phyloP scores from a whole-genome alignment of 1,140 invertebrate species.

The Drosophila repletoides region DNA sequence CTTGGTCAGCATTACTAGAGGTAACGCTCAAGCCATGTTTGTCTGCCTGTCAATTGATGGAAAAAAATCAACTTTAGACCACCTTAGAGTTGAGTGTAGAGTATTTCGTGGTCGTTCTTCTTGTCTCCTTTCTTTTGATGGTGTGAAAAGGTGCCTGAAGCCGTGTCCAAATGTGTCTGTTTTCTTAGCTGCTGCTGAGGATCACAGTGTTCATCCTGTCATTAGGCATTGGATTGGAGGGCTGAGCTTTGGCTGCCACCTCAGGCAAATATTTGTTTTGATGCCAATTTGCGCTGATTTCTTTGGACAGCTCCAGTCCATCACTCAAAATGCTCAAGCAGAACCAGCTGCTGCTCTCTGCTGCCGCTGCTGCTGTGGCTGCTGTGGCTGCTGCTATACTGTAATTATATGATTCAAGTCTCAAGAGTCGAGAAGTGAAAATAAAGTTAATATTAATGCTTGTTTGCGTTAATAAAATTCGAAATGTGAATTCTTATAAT shows the following conservation, averaged over 20 bases:
- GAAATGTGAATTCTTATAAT: constrained; percentile 21
- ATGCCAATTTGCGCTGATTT: constrained; percentile 77
- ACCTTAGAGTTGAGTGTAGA: too few species aligned
- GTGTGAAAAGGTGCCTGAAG: constrained; percentile 63
- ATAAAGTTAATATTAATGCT: constrained; percentile 73
- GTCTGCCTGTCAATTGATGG: too few species aligned
- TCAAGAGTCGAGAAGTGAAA: constrained; percentile 48
- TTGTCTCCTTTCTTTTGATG: constrained; percentile 23
- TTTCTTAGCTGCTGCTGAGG: constrained; percentile 6
- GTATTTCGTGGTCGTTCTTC: too few species aligned
- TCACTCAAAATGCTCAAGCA: constrained; percentile 20
- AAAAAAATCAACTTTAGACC: too few species aligned
- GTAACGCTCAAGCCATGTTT: too few species aligned
- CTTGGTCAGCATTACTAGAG: too few species aligned
- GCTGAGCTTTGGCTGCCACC: constrained; percentile 54
- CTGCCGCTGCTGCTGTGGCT: too few species aligned
- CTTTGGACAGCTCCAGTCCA: constrained; percentile 59
- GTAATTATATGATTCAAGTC: constrained; percentile 49
- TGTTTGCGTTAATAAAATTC: constrained; percentile 76
- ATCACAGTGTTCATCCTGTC: constrained; percentile 56
- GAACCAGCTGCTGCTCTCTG: constrained; percentile 61
- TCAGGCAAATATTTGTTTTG: constrained; percentile 79
- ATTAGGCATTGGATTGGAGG: constrained; percentile 53
- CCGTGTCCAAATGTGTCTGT: constrained; percentile 5
- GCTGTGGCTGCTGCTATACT: too few species aligned